phyloP scores from a whole-genome alignment of 2,888 invertebrate species.

The Podotricha telesiphe region DNA sequence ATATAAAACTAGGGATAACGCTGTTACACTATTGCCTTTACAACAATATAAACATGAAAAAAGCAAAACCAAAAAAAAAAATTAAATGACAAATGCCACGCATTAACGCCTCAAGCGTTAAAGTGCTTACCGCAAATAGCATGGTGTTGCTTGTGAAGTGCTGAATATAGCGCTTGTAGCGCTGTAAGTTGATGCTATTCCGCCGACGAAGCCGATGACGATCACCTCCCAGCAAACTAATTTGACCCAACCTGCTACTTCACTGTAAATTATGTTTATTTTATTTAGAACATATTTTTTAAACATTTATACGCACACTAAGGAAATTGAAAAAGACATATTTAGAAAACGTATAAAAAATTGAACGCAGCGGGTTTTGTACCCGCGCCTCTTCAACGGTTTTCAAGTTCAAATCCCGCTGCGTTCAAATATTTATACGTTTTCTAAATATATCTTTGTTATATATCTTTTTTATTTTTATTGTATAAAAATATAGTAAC shows the following conservation, averaged over 20 bases:
- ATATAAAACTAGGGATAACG: constrained; percentile 11
- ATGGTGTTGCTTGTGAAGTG: constrained; percentile 67
- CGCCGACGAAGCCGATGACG: constrained; percentile 83
- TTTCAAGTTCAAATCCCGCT: too few species aligned
- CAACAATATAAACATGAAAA: constrained; percentile 2
- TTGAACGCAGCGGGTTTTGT: too few species aligned
- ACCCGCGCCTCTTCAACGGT: too few species aligned
- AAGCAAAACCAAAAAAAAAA: background rate
- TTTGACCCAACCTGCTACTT: constrained; percentile 81
- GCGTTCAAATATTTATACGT: too few species aligned
- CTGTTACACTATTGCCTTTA: background rate
- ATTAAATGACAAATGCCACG: background rate
- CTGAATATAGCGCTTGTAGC: constrained; percentile 82
- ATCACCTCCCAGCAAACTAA: constrained; percentile 86
- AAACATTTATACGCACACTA: too few species aligned
- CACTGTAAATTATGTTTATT: constrained; percentile 65
- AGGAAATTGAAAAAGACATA: too few species aligned
- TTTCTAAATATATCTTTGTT: too few species aligned
- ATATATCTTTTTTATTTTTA: too few species aligned
- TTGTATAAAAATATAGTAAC: too few species aligned
- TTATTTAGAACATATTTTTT: background rate
- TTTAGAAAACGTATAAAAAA: too few species aligned
- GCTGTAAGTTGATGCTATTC: constrained; percentile 71
- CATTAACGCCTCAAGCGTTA: background rate
- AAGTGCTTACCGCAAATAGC: constrained; percentile 58